Percentiles rank a stretch among this genome's conserved stretches.
Conservation (phyloP, 2,113 vertebrate species). For the Rhodinocichla rosea region DNA sequence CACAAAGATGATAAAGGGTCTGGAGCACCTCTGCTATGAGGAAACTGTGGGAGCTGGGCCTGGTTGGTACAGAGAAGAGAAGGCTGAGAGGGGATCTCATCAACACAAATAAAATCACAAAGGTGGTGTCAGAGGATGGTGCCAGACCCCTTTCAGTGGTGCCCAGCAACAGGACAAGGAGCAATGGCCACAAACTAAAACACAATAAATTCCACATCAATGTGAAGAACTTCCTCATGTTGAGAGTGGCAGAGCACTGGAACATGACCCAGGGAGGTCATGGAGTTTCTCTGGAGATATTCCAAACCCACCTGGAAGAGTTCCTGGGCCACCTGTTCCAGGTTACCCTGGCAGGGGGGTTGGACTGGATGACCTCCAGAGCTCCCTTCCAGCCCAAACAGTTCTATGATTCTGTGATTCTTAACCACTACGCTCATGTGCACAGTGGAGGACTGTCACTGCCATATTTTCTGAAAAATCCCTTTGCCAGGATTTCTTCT, state of each 20-base stretch:
- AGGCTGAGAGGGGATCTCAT: neutral
- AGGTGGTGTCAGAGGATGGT: neutral
- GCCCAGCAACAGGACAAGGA: fast-evolving
- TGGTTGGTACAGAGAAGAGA: neutral
- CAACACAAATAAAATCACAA: too few species aligned
- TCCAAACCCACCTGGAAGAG: neutral
- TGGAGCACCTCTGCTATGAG: neutral
- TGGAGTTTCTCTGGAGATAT: neutral
- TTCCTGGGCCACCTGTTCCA: neutral
- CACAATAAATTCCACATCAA: neutral
- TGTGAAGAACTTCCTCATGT: fast-evolving
- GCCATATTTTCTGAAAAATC: too few species aligned
- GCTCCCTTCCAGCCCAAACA: neutral
- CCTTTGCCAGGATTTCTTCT: too few species aligned
- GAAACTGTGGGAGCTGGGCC: neutral
- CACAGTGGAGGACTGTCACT: neutral
- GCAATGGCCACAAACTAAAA: neutral
- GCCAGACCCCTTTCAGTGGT: neutral
- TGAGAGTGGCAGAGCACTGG: neutral
- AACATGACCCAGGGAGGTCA: neutral
- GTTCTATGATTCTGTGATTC: neutral
- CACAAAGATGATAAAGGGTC: neutral
- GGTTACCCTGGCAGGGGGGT: fast-evolving
- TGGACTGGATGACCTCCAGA: neutral
- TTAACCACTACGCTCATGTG: neutral